phyloP scores from a whole-genome alignment of 2,113 vertebrate genomes.

The Aldabrachelys gigantea region DNA sequence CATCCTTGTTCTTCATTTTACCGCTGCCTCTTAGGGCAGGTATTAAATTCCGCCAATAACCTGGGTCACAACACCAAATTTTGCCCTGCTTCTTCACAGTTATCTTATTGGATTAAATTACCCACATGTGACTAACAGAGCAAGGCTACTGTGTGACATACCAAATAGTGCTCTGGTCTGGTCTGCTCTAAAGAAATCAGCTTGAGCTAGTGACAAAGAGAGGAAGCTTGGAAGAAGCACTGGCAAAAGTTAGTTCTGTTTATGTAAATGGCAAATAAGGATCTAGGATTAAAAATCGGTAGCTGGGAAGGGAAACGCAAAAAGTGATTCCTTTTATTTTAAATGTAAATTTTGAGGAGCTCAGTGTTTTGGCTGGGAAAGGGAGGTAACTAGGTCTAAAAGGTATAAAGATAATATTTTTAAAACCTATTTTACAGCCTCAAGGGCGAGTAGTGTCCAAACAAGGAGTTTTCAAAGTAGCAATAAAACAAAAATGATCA shows the following conservation, averaged over 20 bases:
- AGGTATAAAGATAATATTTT: background rate
- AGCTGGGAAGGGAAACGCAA: background rate
- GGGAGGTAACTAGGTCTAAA: background rate
- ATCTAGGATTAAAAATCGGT: conserved; percentile 23
- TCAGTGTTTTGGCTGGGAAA: background rate
- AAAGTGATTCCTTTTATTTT: background rate
- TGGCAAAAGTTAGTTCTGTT: conserved; percentile 17
- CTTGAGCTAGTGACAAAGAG: conserved; percentile 37
- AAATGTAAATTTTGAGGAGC: background rate
- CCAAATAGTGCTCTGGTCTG: conserved; percentile 49
- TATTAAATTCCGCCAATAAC: background rate
- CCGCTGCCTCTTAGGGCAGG: background rate
- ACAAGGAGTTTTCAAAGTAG: background rate
- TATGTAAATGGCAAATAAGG: conserved; percentile 20
- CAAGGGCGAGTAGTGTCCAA: background rate
- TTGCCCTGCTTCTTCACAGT: background rate
- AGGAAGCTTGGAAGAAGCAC: conserved; percentile 23
- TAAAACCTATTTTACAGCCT: background rate
- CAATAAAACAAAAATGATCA: background rate
- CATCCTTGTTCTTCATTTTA: background rate
- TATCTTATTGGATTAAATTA: conserved; percentile 44
- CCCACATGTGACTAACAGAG: conserved; percentile 29
- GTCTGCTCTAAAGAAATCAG: conserved; percentile 1
- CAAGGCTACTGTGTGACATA: conserved; percentile 41
- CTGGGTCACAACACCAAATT: background rate